Conservation (phyloP, 2,797 vertebrate genomes). For the Tauraco hartlaubi region DNA sequence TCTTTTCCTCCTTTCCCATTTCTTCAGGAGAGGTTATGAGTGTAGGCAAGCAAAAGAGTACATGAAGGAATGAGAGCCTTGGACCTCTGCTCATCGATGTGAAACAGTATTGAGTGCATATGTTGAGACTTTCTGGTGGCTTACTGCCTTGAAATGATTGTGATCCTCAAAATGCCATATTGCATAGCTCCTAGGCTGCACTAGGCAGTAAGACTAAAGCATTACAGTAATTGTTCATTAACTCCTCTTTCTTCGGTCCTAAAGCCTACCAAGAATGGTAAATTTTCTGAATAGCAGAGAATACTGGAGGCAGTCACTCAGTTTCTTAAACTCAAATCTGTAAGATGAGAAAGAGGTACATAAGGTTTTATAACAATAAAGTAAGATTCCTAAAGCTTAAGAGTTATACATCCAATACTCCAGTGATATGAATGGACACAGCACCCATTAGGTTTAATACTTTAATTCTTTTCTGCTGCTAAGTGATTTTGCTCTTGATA, state of each 20-base stretch:
- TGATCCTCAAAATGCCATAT: neutral
- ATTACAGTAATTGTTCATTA: neutral
- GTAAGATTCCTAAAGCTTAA: neutral
- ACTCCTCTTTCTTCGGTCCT: neutral
- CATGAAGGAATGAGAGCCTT: accelerated
- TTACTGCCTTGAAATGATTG: neutral
- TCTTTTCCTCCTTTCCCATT: neutral
- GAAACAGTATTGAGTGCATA: neutral
- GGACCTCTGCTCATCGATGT: neutral
- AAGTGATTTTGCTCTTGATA: neutral
- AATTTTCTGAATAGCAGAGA: neutral
- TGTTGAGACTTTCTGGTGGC: neutral
- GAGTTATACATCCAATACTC: neutral
- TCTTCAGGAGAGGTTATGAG: neutral
- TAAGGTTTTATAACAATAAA: neutral
- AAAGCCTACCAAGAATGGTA: neutral
- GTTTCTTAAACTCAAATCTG: neutral
- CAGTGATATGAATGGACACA: neutral
- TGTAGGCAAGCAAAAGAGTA: neutral
- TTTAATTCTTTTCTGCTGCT: neutral
- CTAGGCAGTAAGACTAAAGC: neutral
- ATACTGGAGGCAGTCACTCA: neutral
- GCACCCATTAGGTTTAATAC: neutral
- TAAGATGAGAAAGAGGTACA: neutral
- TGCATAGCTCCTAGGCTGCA: neutral